Conservation (phyloP, 2,113 vertebrate genomes). For the Eretmochelys imbricata region DNA sequence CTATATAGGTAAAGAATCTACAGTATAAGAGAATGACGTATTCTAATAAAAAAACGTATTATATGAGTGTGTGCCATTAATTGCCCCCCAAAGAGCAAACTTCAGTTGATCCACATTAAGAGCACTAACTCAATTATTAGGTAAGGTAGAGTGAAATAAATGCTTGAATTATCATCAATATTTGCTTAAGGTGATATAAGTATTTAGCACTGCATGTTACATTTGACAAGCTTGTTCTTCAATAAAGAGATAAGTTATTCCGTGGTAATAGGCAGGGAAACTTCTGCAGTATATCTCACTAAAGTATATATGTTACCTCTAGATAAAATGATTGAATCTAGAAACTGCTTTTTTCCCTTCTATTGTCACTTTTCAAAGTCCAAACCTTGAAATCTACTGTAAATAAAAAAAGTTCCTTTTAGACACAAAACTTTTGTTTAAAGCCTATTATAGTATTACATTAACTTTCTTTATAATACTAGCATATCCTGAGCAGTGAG, state of each 20-base stretch:
- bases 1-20: background rate
- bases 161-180: background rate
- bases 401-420: background rate
- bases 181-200: background rate
- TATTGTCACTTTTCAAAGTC: background rate
- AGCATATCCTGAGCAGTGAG: background rate
- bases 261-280: background rate
- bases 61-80: fast-evolving
- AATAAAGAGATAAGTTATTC: background rate
- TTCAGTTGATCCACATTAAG: background rate
- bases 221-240: background rate
- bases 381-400: background rate
- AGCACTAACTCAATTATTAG: background rate
- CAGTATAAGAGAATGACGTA: background rate
- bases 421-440: background rate
- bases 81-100: background rate
- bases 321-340: background rate
- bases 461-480: background rate
- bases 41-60: background rate
- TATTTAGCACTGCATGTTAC: background rate
- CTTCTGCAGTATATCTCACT: background rate
- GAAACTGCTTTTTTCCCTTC: background rate
- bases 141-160: background rate
- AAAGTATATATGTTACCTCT: background rate
- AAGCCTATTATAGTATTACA: background rate